A percentile compares a stretch with the other conserved stretches of the same genome.
Evolutionary conservation across 2,888 invertebrate genomes (phyloP).

Genomic region (Agrochola lychnidis): DNA sequence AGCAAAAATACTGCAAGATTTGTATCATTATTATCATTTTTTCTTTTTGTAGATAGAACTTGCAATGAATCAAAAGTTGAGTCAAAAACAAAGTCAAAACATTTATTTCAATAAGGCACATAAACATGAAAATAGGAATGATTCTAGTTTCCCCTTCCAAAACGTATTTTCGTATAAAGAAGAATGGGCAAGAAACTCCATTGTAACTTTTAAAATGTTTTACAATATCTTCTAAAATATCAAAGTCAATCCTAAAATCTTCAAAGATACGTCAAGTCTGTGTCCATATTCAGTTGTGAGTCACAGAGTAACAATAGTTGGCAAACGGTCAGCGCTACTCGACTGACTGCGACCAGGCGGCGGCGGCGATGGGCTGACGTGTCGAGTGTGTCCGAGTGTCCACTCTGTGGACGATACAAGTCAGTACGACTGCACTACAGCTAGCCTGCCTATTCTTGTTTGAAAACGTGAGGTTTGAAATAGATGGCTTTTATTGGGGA

Average conservation of each 20-base stretch:
- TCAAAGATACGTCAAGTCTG: neutral
- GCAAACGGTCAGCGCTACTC: conserved; percentile 52
- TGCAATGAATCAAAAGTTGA: neutral
- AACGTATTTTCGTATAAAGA: neutral
- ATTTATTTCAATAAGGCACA: neutral
- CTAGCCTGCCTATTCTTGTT: neutral
- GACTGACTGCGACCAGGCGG: conserved; percentile 54
- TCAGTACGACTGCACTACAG: conserved; percentile 9
- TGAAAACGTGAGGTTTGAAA: conserved; percentile 10
- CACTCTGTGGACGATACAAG: conserved; percentile 60
- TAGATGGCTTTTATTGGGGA: neutral
- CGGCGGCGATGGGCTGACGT: conserved; percentile 52
- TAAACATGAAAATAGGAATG: neutral
- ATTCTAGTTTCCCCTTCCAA: neutral
- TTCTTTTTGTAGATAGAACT: neutral
- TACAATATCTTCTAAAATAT: neutral
- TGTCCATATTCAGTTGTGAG: conserved; percentile 3
- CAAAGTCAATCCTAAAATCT: neutral
- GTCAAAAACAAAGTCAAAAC: neutral
- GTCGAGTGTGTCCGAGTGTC: conserved; percentile 63
- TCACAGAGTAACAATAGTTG: conserved; percentile 20
- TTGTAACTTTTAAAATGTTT: too few species aligned
- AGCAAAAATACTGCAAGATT: neutral
- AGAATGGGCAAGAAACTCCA: neutral
- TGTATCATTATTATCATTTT: neutral